A percentile compares a stretch with the other conserved stretches of the same genome.
phyloP scores from a whole-genome alignment of 2,888 invertebrate species.

The Drosophila nigricruria region DNA sequence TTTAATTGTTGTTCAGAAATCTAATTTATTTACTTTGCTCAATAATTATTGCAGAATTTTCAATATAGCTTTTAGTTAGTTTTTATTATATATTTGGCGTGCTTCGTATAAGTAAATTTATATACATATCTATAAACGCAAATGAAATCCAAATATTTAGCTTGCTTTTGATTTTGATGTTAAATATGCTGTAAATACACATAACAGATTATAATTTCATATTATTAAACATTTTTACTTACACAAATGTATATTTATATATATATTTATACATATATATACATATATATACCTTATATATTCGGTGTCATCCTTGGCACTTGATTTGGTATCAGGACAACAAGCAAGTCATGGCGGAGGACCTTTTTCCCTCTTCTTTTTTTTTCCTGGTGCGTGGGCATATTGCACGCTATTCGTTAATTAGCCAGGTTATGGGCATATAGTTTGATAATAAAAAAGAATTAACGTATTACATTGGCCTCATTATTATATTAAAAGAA shows the following conservation, averaged over 20 bases:
- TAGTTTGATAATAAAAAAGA: background rate
- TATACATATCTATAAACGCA: background rate
- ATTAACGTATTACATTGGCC: conserved; percentile 22
- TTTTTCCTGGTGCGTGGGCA: conserved; percentile 33
- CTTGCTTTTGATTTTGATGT: conserved; percentile 64
- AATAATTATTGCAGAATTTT: conserved; percentile 32
- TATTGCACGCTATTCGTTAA: conserved; percentile 41
- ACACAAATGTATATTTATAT: conserved; percentile 22
- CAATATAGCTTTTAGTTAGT: conserved; percentile 33
- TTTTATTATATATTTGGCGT: conserved; percentile 52
- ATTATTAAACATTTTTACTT: conserved; percentile 36
- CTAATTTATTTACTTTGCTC: conserved; percentile 35
- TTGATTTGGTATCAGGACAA: conserved; percentile 46
- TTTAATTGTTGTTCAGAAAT: conserved; percentile 38
- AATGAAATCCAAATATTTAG: conserved; percentile 26
- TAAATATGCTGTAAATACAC: conserved; percentile 77
- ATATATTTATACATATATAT: conserved; percentile 24
- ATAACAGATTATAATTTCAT: conserved; percentile 40
- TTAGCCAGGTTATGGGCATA: conserved; percentile 17
- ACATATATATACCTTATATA: conserved; percentile 14
- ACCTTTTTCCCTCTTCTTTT: background rate
- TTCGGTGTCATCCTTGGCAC: conserved; percentile 32
- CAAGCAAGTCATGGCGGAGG: conserved; percentile 73
- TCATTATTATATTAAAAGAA: conserved; percentile 29
- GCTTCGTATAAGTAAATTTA: conserved; percentile 42